Evolutionary conservation across 2,888 invertebrate species (phyloP).

Genomic region (Microplitis manilae): DNA sequence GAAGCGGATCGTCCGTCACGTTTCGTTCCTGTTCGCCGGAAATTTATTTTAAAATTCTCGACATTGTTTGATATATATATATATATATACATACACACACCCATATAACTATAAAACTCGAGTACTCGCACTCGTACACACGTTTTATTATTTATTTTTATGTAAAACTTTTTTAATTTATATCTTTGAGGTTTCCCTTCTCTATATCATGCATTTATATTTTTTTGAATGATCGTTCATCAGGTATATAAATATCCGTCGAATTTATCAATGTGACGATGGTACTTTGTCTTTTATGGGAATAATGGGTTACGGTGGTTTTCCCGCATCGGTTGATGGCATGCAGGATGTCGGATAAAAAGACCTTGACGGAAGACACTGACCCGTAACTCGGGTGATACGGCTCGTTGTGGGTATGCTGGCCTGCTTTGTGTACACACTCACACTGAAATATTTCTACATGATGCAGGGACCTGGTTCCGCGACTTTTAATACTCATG

Average conservation of each 20-base stretch:
- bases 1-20: conserved; percentile 41
- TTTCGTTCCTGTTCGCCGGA: conserved; percentile 32
- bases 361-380: conserved; percentile 58
- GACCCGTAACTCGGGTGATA: conserved; percentile 56
- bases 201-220: neutral
- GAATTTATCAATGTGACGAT: neutral
- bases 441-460: conserved; percentile 19
- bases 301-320: neutral
- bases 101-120: neutral
- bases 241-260: neutral
- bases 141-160: neutral
- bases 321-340: conserved; percentile 31
- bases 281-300: neutral
- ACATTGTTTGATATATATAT: conserved; percentile 23
- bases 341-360: conserved; percentile 54
- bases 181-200: neutral
- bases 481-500: conserved; percentile 40
- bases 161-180: conserved; percentile 1
- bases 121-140: neutral
- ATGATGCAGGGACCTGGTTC: conserved; percentile 51
- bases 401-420: conserved; percentile 46
- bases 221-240: neutral
- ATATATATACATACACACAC: neutral
- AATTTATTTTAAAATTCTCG: conserved; percentile 36
- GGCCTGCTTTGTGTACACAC: conserved; percentile 11